These are phyloP conservation scores for Holcopasites calliopsidis DNA, from an alignment of 1,140 invertebrate species.

Conservation along the genomic window DNA sequence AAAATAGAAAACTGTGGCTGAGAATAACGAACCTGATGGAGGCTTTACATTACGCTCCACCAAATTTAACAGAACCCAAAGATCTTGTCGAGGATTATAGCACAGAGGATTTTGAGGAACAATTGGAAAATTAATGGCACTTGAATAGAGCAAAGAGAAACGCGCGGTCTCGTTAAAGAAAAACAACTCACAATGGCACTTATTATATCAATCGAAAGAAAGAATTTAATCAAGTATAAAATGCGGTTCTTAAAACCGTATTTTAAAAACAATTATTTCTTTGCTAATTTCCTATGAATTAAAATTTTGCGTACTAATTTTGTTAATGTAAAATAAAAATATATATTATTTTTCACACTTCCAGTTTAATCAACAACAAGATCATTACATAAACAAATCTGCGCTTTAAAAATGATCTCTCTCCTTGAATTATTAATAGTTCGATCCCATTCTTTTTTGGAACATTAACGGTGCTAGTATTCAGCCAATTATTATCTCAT, in stretches of 20 bases:
- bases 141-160: not conserved
- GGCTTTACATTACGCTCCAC: constrained; percentile 51
- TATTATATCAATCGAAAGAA: not conserved
- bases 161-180: not conserved
- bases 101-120: constrained; percentile 18
- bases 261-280: not conserved
- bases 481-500: constrained; percentile 30
- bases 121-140: constrained; percentile 31
- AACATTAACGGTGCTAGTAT: constrained; percentile 8
- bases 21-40: constrained; percentile 64
- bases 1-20: constrained; percentile 67
- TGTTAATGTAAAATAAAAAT: not conserved
- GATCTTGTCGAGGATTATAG: not conserved
- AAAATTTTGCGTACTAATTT: not conserved
- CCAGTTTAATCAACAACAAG: not conserved
- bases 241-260: too few species aligned
- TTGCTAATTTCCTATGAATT: not conserved
- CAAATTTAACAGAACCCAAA: constrained; percentile 35
- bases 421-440: not conserved
- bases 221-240: not conserved
- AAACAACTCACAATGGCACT: constrained; percentile 20
- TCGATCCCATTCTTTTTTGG: not conserved
- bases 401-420: not conserved
- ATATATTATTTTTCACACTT: not conserved
- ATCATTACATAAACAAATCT: not conserved